Evolutionary conservation across 2,113 vertebrate genomes (phyloP).

Genomic region (Chionis minor): DNA sequence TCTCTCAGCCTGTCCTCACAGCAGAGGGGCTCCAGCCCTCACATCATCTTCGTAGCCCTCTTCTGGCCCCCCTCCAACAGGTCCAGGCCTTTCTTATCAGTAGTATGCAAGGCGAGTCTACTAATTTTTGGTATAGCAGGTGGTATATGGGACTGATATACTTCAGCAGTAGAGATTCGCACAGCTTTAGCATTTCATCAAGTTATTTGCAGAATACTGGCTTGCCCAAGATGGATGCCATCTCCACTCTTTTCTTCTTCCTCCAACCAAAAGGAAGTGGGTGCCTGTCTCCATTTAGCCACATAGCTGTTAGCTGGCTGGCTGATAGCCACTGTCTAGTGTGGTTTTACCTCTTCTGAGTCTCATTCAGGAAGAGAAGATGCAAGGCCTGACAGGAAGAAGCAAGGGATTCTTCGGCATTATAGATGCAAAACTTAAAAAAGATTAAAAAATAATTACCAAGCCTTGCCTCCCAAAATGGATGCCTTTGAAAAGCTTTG

Average conservation of each 20-base stretch:
- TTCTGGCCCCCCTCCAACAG: neutral
- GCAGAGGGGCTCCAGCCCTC: neutral
- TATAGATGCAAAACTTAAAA: neutral
- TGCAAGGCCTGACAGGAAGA: neutral
- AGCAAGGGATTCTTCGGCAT: neutral
- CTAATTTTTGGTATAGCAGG: neutral
- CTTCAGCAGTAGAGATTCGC: neutral
- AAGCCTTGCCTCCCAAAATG: neutral
- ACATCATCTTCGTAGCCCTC: accelerated
- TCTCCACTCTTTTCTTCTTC: neutral
- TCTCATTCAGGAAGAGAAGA: neutral
- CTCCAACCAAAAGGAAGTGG: neutral
- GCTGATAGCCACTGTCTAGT: neutral
- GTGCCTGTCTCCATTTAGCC: neutral
- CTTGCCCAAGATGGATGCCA: neutral
- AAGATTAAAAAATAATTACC: neutral
- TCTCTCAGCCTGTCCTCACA: neutral
- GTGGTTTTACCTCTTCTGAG: neutral
- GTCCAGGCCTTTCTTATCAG: neutral
- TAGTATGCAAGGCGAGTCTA: neutral
- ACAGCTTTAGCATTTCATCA: neutral
- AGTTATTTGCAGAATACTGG: neutral
- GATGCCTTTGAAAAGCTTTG: neutral
- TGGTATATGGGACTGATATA: neutral
- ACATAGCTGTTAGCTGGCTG: accelerated